phyloP scores from a whole-genome alignment of 2,797 vertebrate species.

The Cyclura pinguis region DNA sequence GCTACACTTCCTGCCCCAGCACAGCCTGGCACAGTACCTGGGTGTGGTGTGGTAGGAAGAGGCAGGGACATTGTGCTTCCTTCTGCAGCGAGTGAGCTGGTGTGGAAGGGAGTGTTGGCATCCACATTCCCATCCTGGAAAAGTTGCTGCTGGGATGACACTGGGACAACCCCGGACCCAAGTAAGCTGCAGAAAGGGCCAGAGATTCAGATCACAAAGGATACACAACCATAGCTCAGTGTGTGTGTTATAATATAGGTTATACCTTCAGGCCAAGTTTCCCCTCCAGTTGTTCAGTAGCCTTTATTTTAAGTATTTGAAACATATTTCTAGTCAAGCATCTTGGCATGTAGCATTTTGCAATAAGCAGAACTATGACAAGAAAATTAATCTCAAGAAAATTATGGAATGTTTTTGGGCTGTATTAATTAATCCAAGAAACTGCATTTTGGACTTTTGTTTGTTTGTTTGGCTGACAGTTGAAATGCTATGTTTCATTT shows the following conservation, averaged over 20 bases:
- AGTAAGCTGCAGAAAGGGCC: too few relatives aligned
- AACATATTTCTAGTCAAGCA: neutral
- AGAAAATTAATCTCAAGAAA: neutral
- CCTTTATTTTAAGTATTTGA: neutral
- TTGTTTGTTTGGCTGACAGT: neutral
- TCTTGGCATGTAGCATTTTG: neutral
- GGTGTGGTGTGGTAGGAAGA: too few relatives aligned
- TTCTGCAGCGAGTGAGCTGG: too few relatives aligned
- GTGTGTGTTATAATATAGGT: neutral
- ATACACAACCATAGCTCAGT: neutral
- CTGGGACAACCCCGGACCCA: too few relatives aligned
- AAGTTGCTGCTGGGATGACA: too few relatives aligned
- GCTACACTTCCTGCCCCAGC: too few relatives aligned
- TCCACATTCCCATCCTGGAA: too few relatives aligned
- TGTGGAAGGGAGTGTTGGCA: too few relatives aligned
- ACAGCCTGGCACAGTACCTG: too few relatives aligned
- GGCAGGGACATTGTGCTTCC: too few relatives aligned
- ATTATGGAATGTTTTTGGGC: neutral
- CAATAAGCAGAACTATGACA: neutral
- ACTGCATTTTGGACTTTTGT: neutral
- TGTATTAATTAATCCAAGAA: neutral
- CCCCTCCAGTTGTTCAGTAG: neutral
- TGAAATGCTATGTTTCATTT: neutral
- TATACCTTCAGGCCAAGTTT: neutral
- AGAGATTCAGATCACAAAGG: too few relatives aligned